Evolutionary conservation across 2,797 vertebrate species (phyloP).

Genomic region (Corythornis leucogaster): DNA sequence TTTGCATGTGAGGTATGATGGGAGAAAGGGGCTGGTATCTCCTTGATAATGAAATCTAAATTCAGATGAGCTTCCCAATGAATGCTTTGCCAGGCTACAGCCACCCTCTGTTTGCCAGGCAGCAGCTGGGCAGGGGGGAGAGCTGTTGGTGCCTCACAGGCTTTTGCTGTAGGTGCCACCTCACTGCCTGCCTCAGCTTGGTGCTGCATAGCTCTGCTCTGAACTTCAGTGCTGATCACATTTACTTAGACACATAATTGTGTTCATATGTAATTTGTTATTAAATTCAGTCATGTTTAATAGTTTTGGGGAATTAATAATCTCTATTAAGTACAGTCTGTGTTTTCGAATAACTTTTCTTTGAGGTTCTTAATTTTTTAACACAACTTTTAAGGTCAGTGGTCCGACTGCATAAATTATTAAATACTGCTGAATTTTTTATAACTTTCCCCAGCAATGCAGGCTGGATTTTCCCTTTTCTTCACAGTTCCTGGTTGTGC

Average conservation of each 20-base stretch:
- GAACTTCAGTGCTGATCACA: neutral
- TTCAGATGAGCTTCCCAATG: slow-evolving; percentile 1
- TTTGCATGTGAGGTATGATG: neutral
- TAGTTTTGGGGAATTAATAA: slow-evolving; percentile 15
- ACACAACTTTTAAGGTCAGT: slow-evolving; percentile 73
- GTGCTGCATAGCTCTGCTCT: neutral
- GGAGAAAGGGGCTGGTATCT: neutral
- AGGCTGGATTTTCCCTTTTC: slow-evolving; percentile 24
- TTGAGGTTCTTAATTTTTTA: slow-evolving; percentile 70
- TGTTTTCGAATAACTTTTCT: slow-evolving; percentile 50
- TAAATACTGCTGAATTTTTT: slow-evolving; percentile 69
- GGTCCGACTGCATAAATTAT: slow-evolving; percentile 58
- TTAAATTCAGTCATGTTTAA: slow-evolving; percentile 29
- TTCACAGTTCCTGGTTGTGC: neutral
- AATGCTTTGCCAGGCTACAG: slow-evolving; percentile 22
- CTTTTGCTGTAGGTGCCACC: neutral
- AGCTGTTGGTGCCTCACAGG: neutral
- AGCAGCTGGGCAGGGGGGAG: neutral
- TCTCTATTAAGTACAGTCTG: slow-evolving; percentile 20
- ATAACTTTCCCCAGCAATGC: slow-evolving; percentile 31
- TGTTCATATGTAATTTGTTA: neutral
- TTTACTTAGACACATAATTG: neutral
- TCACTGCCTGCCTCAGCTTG: neutral
- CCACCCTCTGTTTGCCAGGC: slow-evolving; percentile 6
- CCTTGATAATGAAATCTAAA: slow-evolving; percentile 18